A percentile compares a stretch with the other conserved stretches of the same genome.
phyloP scores from a whole-genome alignment of 1,140 invertebrate species.

The Plectrocnemia conspersa region DNA sequence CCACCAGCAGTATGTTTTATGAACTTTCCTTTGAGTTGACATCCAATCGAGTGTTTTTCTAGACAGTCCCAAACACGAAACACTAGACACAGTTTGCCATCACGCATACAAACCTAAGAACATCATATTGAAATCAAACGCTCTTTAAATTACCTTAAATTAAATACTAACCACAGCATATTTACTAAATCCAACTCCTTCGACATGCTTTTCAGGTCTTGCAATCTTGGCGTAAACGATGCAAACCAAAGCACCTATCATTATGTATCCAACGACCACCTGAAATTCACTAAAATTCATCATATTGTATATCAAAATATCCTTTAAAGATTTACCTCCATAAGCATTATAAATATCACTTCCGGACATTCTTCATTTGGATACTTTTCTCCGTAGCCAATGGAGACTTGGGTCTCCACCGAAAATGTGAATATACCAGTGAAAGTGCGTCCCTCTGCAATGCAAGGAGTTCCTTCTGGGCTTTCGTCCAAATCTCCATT shows the following conservation, averaged over 20 bases:
- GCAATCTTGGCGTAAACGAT: conserved; percentile 53
- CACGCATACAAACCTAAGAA: conserved; percentile 49
- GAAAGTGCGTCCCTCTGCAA: conserved; percentile 41
- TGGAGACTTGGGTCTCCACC: conserved; percentile 53
- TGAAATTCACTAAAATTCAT: conserved; percentile 38
- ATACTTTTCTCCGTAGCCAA: conserved; percentile 63
- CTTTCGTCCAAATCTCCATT: conserved; percentile 46
- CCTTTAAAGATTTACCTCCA: conserved; percentile 25
- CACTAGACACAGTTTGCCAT: conserved; percentile 51
- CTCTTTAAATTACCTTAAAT: conserved; percentile 4
- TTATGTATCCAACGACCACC: conserved; percentile 46
- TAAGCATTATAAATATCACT: conserved; percentile 61
- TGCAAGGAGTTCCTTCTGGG: conserved; percentile 39
- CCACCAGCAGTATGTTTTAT: conserved; percentile 26
- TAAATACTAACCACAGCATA: conserved; percentile 47
- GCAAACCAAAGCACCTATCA: conserved; percentile 50
- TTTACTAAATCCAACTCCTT: conserved; percentile 50
- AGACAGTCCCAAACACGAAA: conserved; percentile 52
- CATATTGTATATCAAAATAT: conserved; percentile 1
- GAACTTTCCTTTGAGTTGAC: conserved; percentile 40
- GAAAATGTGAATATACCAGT: conserved; percentile 51
- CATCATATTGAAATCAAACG: background rate
- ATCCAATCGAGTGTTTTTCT: conserved; percentile 50
- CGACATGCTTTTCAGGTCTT: conserved; percentile 43
- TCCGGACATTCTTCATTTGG: conserved; percentile 75